A percentile compares a stretch with the other conserved stretches of the same genome.
Evolutionary conservation across 2,797 vertebrate species (phyloP).

Genomic region (Spondyliosoma cantharus): DNA sequence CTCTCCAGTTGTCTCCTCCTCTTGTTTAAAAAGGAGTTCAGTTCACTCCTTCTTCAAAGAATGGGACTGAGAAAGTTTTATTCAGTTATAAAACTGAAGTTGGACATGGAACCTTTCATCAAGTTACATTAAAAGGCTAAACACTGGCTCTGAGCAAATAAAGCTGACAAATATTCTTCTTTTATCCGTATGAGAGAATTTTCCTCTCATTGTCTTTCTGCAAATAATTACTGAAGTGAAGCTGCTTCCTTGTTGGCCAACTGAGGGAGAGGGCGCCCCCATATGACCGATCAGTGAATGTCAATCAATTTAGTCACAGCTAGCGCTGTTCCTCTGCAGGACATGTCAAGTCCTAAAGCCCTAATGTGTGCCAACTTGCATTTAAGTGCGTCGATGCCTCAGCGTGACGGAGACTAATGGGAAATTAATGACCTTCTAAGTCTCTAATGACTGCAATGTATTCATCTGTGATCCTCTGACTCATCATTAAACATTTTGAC

Average conservation of each 20-base stretch:
- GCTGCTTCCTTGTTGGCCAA: slow-evolving; percentile 38
- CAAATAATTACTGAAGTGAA: slow-evolving; percentile 58
- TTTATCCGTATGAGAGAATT: slow-evolving; percentile 65
- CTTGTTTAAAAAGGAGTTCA: slow-evolving; percentile 30
- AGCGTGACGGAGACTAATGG: slow-evolving; percentile 5
- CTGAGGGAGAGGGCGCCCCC: slow-evolving; percentile 74
- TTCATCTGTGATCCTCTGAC: slow-evolving; percentile 23
- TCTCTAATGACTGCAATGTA: not conserved
- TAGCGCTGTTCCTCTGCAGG: slow-evolving; percentile 18
- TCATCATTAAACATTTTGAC: slow-evolving; percentile 12
- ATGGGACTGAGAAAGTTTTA: slow-evolving; percentile 13
- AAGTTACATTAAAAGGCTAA: slow-evolving; percentile 55
- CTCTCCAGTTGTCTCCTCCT: slow-evolving; percentile 36
- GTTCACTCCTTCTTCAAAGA: slow-evolving; percentile 16
- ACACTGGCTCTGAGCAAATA: slow-evolving; percentile 51
- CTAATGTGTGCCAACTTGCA: slow-evolving; percentile 23
- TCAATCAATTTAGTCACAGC: slow-evolving; percentile 7
- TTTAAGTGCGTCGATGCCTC: slow-evolving; percentile 5
- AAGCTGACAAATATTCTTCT: slow-evolving; percentile 60
- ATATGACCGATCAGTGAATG: slow-evolving; percentile 58
- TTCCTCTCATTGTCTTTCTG: slow-evolving; percentile 58
- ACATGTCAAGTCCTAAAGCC: not conserved
- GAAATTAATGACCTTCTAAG: slow-evolving; percentile 4
- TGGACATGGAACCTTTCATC: slow-evolving; percentile 51
- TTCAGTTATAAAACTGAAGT: slow-evolving; percentile 26